Conservation (phyloP, 2,888 invertebrate species). For the Chalcosyrphus nemorum region DNA sequence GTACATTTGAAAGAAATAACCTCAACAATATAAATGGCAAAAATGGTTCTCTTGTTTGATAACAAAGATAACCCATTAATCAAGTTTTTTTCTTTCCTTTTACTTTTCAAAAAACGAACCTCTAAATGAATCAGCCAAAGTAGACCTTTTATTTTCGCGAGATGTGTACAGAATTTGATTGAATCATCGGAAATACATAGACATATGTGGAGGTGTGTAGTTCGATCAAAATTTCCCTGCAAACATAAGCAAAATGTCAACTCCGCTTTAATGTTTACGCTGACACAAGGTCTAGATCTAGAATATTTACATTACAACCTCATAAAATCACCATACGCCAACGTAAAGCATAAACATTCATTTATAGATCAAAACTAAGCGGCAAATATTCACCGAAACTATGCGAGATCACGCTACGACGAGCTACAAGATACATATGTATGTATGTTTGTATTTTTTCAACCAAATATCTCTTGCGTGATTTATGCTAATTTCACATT, state of each 20-base stretch:
- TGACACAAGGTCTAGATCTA: background rate
- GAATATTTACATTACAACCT: background rate
- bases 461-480: slow-evolving; percentile 12
- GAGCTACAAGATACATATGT: background rate
- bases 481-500: slow-evolving; percentile 57
- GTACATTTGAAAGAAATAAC: too few species aligned
- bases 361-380: background rate
- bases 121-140: too few species aligned
- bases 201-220: too few species aligned
- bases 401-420: slow-evolving; percentile 2
- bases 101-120: too few species aligned
- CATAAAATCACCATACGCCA: background rate
- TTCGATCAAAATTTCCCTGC: background rate
- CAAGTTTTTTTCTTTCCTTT: too few species aligned
- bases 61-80: too few species aligned
- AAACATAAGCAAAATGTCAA: background rate
- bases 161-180: too few species aligned
- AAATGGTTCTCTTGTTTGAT: too few species aligned
- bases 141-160: too few species aligned
- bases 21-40: too few species aligned
- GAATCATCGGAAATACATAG: too few species aligned
- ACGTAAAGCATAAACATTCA: background rate
- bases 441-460: too few species aligned
- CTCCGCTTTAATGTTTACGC: background rate
- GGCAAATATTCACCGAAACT: background rate